These are phyloP conservation scores for Penaeus indicus DNA, from an alignment of 1,140 invertebrate genomes.

Conservation along the genomic window DNA sequence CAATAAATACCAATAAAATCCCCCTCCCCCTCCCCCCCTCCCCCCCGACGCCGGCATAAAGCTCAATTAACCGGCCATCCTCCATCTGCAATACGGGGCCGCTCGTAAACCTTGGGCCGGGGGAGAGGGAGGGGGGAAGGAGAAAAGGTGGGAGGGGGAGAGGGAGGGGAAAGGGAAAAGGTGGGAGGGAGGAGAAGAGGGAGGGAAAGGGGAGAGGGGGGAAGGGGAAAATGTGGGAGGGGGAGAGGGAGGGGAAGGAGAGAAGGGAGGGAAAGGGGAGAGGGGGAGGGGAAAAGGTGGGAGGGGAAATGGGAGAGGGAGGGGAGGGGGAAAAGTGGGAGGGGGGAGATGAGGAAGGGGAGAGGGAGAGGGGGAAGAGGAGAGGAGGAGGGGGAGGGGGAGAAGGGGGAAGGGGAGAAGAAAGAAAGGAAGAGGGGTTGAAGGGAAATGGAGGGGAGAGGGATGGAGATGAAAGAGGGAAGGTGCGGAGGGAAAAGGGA, in stretches of 20 bases:
- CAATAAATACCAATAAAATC: no score
- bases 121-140: conserved; percentile 8
- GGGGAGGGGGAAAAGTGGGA: not conserved
- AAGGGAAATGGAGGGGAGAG: conserved; percentile 1
- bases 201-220: no score
- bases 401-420: conserved; percentile 3
- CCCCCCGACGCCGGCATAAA: not conserved
- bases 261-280: no score
- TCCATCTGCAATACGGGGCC: not conserved
- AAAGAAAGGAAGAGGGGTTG: not conserved
- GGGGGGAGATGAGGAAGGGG: not conserved
- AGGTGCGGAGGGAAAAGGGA: no score
- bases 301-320: not conserved
- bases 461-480: no score
- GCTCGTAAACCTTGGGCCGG: not conserved
- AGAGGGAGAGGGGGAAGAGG: conserved; percentile 1
- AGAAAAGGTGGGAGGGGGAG: conserved; percentile 1
- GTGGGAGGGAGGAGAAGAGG: not conserved
- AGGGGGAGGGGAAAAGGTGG: not conserved
- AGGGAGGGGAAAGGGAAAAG: conserved; percentile 11
- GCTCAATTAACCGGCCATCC: not conserved
- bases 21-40: no score
- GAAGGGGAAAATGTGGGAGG: not conserved
- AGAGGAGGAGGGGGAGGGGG: no score
- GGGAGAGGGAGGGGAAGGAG: conserved; percentile 1